Evolutionary conservation across 1,140 invertebrate genomes (phyloP).

Genomic region (Cecropterus lyciades): DNA sequence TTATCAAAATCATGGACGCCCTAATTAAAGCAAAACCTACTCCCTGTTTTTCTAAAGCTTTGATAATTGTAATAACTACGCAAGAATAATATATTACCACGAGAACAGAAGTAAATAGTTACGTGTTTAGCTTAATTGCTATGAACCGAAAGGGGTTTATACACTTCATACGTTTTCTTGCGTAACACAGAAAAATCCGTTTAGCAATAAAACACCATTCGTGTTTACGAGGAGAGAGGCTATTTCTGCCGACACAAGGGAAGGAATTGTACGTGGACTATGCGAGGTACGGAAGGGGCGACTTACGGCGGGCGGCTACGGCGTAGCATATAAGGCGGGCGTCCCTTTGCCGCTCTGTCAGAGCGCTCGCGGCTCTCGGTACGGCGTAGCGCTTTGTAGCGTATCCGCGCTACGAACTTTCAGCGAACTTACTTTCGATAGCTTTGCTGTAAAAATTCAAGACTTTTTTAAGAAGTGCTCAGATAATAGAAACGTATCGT

Average conservation of each 20-base stretch:
- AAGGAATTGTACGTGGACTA: slow-evolving; percentile 18
- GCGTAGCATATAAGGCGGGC: slow-evolving; percentile 58
- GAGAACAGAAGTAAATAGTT: not conserved
- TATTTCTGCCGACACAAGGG: slow-evolving; percentile 21
- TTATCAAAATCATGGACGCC: not conserved
- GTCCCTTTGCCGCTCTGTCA: slow-evolving; percentile 48
- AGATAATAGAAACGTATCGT: not conserved
- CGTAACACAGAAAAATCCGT: slow-evolving; percentile 19
- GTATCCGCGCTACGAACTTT: slow-evolving; percentile 54
- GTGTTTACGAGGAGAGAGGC: slow-evolving; percentile 27
- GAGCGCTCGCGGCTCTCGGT: slow-evolving; percentile 53
- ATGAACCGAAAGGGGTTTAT: slow-evolving; percentile 20
- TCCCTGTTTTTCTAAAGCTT: too few relatives aligned
- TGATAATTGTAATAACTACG: too few relatives aligned
- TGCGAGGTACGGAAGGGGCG: slow-evolving; percentile 47
- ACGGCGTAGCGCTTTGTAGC: slow-evolving; percentile 43
- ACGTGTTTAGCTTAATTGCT: slow-evolving; percentile 16
- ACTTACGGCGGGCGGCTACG: slow-evolving; percentile 45
- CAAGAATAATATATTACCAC: not conserved
- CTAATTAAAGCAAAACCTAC: not conserved
- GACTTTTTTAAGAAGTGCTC: slow-evolving; percentile 2
- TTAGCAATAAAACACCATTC: slow-evolving; percentile 33
- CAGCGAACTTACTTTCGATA: slow-evolving; percentile 34
- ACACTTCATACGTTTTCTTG: slow-evolving; percentile 9
- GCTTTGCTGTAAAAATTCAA: not conserved